These are phyloP conservation scores for Plebejus anna DNA, from an alignment of 2,888 invertebrate species.

Conservation along the genomic window DNA sequence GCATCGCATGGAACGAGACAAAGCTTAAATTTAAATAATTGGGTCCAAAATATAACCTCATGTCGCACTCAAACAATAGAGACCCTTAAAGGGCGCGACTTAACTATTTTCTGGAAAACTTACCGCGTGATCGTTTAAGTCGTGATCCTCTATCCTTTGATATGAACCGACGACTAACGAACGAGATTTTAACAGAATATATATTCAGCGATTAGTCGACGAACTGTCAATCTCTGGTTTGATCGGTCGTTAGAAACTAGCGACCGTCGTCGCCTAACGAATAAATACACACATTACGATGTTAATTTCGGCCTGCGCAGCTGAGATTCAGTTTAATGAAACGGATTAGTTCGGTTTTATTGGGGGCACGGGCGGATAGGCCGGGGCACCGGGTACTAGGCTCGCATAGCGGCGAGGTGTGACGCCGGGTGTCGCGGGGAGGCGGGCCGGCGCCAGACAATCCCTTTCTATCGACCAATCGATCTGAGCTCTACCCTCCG, in stretches of 20 bases:
- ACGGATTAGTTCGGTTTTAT: conserved; percentile 32
- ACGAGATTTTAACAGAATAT: conserved; percentile 54
- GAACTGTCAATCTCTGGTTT: conserved; percentile 50
- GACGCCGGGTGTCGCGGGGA: conserved; percentile 62
- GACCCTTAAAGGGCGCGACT: conserved; percentile 51
- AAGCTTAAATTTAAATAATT: conserved; percentile 5
- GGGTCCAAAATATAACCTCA: conserved; percentile 4
- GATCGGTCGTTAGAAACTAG: conserved; percentile 47
- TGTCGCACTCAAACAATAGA: conserved; percentile 11
- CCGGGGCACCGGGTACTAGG: conserved; percentile 65
- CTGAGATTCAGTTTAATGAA: conserved; percentile 30
- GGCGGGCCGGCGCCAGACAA: conserved; percentile 72
- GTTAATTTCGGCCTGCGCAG: conserved; percentile 24
- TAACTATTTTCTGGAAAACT: conserved; percentile 66
- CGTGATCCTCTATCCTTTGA: conserved; percentile 69
- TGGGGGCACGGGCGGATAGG: conserved; percentile 46
- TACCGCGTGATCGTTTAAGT: conserved; percentile 60
- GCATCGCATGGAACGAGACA: not conserved
- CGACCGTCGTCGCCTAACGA: conserved; percentile 36
- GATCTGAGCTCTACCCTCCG: conserved; percentile 59
- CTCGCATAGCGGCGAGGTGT: conserved; percentile 70
- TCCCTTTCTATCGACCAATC: conserved; percentile 70
- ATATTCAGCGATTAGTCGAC: conserved; percentile 52
- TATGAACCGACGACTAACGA: conserved; percentile 64
- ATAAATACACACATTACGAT: conserved; percentile 8